Evolutionary conservation across 2,113 vertebrate genomes (phyloP), one percentile per base, ranked within the genome.

Genomic region (Ornithorhynchus anatinus): DNA sequence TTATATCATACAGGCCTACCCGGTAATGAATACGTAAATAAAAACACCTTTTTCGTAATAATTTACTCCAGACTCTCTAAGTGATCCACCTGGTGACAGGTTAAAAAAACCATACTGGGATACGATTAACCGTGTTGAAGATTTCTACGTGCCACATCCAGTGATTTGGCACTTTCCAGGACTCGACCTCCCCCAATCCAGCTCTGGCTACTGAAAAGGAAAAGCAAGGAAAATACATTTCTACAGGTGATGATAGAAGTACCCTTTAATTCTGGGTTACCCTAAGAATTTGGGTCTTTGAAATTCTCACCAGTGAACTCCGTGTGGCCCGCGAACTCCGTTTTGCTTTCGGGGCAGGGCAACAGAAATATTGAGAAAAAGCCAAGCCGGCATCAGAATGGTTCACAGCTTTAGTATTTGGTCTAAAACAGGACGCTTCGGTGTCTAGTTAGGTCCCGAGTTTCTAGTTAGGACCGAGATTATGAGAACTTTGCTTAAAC

Each of bases 351-450:
- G 31, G 54, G 43, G 9, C 16, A 62, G 59, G 4, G 60, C 45
- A 47, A 42, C 23, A 43, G 17, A 12, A 39, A 69, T n/a, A 42
- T n/a, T 1, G 1, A 37, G 33, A 59, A 27, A 22, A 23, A 6
- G 6, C 10, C 35, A 16, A 14, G 35, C 29, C 47, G 52, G 40
- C 52, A 5, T 10, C 10, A 4, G 10, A 68, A 79, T 77, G 44
- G 11, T 32, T 56, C 66, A 53, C 31, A 47, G 48, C n/a, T 60
- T 65, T 69, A 38, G 44, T 52, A 72, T 53, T 78, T 59, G 45
- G 43, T 65, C 2, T 7, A 84, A 72, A 2, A 23, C 7, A 50
- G 29, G 3, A 45, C n/a, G n/a, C n/a, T n/a, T n/a, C n/a, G n/a
- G n/a, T n/a, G n/a, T n/a, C n/a, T n/a, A n/a, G n/a, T n/a, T n/a